Percentiles rank a stretch among this genome's conserved stretches.
phyloP scores from a whole-genome alignment of 1,140 invertebrate genomes.

The Bradynema listronoti region DNA sequence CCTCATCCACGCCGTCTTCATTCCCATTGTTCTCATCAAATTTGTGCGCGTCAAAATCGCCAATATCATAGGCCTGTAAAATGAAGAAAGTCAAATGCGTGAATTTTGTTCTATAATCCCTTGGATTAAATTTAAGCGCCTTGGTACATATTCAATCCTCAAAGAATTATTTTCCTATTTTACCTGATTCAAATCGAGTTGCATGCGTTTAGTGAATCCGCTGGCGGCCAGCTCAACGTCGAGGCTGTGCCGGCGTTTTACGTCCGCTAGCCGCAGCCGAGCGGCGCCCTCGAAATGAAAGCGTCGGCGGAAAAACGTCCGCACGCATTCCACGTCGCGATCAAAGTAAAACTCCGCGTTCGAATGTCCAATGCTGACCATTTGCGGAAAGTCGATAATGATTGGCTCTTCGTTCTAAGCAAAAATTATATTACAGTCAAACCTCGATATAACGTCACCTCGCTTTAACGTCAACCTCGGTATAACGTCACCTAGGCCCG shows the following conservation, averaged over 20 bases:
- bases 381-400: conserved; percentile 97
- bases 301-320: conserved; percentile 80
- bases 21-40: conserved; percentile 62
- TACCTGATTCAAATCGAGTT: conserved; percentile 66
- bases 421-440: conserved; percentile 2
- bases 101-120: no score
- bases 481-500: no score
- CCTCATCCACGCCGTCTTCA: conserved; percentile 59
- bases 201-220: conserved; percentile 78
- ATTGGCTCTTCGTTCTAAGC: conserved; percentile 70
- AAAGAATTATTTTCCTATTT: not conserved
- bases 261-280: conserved; percentile 72
- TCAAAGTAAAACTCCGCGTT: conserved; percentile 92
- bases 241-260: conserved; percentile 71
- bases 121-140: no score
- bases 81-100: not conserved
- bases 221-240: conserved; percentile 84
- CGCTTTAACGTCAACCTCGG: no score
- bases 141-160: no score
- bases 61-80: conserved; percentile 52
- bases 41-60: conserved; percentile 44
- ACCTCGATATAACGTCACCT: not conserved
- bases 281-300: conserved; percentile 81
- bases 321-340: conserved; percentile 84
- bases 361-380: conserved; percentile 84